Evolutionary conservation across 2,113 vertebrate species (phyloP), one percentile per base, ranked within the genome.

Genomic region (Tyrannus savana): DNA sequence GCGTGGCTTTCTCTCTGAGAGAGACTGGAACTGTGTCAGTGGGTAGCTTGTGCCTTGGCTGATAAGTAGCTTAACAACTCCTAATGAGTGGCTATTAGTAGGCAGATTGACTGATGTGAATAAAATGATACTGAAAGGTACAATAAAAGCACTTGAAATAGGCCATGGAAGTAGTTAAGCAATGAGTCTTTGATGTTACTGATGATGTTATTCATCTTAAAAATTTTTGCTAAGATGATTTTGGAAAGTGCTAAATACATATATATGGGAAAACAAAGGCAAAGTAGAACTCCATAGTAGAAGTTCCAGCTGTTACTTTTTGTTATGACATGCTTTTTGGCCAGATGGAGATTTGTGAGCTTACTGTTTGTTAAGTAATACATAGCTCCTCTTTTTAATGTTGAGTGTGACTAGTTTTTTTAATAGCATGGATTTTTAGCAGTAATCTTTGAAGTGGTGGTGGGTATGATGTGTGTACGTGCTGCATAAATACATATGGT

Each of bases 291-390:
- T 79, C 62, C 46, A 10, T 25, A 62, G 27, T 28, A 39, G 59
- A 60, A 81, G 44, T 49, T 94, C 80, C 73, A 95, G 91, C 84
- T 93, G 69, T 93, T 91, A 18, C 7, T 79, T 83, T 80, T 84
- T 81, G 56, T 92, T 90, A 37, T 50, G 46, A 47, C 35, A 11
- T 87, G 23, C 12, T 80, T 93, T 85, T 69, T 73, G 58, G 46
- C 58, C 91, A 93, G 84, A 79, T 95, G 91, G 81, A 79, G 53
- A 63, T 39, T 73, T 84, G 72, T 80, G 71, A 83, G 85, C 60
- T 89, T 84, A 52, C n/a, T 87, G 66, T 81, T 93, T 72, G 24
- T 89, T 87, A 90, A 85, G 44, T 56, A 71, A 47, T 87, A 78
- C 1, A 2, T 81, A 78, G 47, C 42, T 80, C 42, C 59, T 79